A percentile compares a stretch with the other conserved stretches of the same genome.
These are phyloP conservation scores for Dryobotodes eremita DNA, from an alignment of 2,888 invertebrate species.

Conservation along the genomic window DNA sequence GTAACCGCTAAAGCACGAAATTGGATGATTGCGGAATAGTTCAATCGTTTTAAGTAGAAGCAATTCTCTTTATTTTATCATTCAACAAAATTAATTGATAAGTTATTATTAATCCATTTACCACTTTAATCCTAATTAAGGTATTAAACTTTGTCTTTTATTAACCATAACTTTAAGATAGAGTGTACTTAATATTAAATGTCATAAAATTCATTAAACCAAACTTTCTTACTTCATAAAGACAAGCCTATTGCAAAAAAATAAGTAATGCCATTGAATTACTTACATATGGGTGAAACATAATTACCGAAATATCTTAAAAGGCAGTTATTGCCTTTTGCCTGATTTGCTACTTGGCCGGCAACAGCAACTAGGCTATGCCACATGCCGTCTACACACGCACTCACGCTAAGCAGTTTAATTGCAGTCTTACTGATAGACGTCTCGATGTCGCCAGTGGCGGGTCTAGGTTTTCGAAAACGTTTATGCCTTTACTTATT, in stretches of 20 bases:
- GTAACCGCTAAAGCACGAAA: conserved; percentile 73
- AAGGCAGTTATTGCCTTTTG: background rate
- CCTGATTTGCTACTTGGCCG: conserved; percentile 22
- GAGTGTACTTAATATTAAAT: background rate
- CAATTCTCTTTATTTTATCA: conserved; percentile 1
- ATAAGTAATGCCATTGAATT: background rate
- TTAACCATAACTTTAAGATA: background rate
- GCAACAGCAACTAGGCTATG: conserved; percentile 53
- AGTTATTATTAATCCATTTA: background rate
- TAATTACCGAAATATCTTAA: background rate
- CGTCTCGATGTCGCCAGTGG: background rate
- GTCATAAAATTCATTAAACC: background rate
- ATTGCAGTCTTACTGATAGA: conserved; percentile 23
- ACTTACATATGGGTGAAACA: background rate
- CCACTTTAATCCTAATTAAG: background rate
- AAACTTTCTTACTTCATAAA: background rate
- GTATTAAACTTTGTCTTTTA: background rate
- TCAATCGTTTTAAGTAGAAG: conserved; percentile 46
- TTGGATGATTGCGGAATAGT: conserved; percentile 73
- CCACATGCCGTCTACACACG: background rate
- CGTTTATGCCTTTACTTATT: background rate
- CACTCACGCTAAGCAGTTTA: conserved; percentile 52
- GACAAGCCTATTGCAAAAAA: no score
- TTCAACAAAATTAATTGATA: background rate
- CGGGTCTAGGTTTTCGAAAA: conserved; percentile 1